phyloP scores from a whole-genome alignment of 2,797 vertebrate genomes.

The Cryptoblepharus egeriae region DNA sequence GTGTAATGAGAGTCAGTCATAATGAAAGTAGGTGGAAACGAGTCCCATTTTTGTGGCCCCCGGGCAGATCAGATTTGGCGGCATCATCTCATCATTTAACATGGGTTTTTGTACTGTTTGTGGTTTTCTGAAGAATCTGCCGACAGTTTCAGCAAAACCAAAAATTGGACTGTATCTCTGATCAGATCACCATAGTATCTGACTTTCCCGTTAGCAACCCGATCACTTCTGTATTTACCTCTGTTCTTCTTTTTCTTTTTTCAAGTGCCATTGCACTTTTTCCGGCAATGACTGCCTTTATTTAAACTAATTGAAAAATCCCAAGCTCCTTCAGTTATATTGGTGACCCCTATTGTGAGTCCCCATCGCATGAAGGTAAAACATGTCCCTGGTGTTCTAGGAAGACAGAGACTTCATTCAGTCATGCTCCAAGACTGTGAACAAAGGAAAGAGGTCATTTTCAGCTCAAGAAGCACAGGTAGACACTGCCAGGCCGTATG shows the following conservation, averaged over 20 bases:
- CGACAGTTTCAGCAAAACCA: background rate
- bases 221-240: too few relatives aligned
- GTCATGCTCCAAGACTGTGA: rapidly evolving
- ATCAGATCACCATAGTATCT: background rate
- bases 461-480: background rate
- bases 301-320: background rate
- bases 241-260: too few relatives aligned
- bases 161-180: background rate
- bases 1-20: too few relatives aligned
- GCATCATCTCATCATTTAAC: background rate
- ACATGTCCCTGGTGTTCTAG: background rate
- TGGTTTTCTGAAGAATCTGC: background rate
- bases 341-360: background rate
- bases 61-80: too few relatives aligned
- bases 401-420: background rate
- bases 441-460: background rate
- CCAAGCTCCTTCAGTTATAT: background rate
- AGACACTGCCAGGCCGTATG: background rate
- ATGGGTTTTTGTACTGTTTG: background rate
- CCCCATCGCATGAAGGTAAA: background rate
- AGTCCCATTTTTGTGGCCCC: too few relatives aligned
- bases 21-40: too few relatives aligned
- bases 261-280: background rate
- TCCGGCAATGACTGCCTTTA: background rate
- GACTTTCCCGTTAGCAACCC: too few relatives aligned